A percentile compares a stretch with the other conserved stretches of the same genome.
Evolutionary conservation across 53 echinoderm and acorn worm genomes (phyloP).

Genomic region (Antedon mediterranea): DNA sequence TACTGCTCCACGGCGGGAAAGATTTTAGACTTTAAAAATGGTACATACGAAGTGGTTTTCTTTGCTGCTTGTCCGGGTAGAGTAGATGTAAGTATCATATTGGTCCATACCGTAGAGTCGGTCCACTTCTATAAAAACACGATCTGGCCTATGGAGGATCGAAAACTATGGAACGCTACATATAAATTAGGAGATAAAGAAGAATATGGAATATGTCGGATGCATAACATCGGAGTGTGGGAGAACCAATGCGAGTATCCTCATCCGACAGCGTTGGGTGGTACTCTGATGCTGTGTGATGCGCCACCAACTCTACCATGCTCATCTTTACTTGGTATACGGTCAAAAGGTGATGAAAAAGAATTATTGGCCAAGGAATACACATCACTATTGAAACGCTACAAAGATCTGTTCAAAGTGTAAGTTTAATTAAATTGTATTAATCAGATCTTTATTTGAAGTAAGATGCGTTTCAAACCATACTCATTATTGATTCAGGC

Average conservation of each 20-base stretch:
- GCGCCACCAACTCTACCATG: not conserved
- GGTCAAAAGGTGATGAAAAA: not conserved
- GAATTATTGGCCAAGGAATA: not conserved
- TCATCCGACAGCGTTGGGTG: not conserved
- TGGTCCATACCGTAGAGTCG: not conserved
- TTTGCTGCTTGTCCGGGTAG: not conserved
- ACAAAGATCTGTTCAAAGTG: not conserved
- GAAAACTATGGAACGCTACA: not conserved
- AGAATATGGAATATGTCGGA: not conserved
- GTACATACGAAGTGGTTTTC: not conserved
- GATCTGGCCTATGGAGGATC: not conserved
- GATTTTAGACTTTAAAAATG: not conserved
- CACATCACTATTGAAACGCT: not conserved
- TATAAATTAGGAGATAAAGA: not conserved
- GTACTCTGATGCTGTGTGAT: not conserved
- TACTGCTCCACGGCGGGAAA: not conserved
- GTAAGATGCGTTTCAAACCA: too few relatives aligned
- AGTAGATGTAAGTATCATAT: not conserved
- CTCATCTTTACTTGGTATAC: not conserved
- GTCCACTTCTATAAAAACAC: not conserved
- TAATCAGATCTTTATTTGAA: too few relatives aligned
- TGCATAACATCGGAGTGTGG: not conserved
- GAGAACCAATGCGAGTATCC: not conserved
- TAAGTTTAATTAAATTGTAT: too few relatives aligned
- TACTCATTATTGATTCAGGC: too few relatives aligned